Conservation (phyloP, 2,888 invertebrate species). For the Lasioglossum zephyrum region DNA sequence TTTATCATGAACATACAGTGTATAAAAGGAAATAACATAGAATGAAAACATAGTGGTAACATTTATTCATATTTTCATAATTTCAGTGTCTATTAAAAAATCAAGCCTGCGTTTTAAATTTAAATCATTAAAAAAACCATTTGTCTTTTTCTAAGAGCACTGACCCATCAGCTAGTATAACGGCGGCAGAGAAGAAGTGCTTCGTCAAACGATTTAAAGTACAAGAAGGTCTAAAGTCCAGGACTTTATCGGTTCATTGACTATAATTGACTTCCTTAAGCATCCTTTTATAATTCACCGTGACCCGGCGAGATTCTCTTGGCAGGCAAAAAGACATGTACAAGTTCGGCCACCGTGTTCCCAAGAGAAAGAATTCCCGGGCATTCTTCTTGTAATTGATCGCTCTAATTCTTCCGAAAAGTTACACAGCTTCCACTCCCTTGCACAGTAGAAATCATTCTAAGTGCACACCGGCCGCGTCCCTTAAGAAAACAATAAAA, state of each 20-base stretch:
- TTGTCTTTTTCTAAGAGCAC: too few species aligned
- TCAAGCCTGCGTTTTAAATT: too few species aligned
- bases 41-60: background rate
- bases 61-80: background rate
- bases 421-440: background rate
- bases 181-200: too few species aligned
- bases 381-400: background rate
- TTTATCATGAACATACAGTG: background rate
- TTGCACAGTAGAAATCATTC: background rate
- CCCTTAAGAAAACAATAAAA: conserved; percentile 2
- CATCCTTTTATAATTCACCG: background rate
- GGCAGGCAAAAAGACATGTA: background rate
- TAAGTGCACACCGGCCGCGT: background rate
- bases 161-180: too few species aligned
- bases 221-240: background rate
- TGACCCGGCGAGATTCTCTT: background rate
- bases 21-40: background rate
- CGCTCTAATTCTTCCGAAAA: background rate
- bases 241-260: background rate
- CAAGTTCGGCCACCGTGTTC: background rate
- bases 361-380: background rate
- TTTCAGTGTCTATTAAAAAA: background rate
- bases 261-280: background rate
- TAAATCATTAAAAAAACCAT: too few species aligned
- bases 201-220: background rate